A percentile compares a stretch with the other conserved stretches of the same genome.
Conservation (phyloP, 2,113 vertebrate genomes). For the Raja brachyura region DNA sequence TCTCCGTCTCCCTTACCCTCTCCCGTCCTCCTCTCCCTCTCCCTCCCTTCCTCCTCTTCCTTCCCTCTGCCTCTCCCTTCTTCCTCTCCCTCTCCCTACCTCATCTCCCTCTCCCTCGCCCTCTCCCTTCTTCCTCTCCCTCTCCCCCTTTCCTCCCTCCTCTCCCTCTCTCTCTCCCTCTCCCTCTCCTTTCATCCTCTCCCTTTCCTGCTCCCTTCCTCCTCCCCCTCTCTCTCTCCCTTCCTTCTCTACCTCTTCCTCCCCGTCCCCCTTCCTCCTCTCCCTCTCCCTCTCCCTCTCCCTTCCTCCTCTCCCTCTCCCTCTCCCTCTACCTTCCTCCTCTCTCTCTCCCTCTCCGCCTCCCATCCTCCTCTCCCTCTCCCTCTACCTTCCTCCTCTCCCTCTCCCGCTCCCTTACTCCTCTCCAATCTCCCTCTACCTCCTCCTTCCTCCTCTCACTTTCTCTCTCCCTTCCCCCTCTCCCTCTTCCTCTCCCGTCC, state of each 20-base stretch:
- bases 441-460: too few relatives aligned
- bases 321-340: too few relatives aligned
- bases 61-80: neutral
- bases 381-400: too few relatives aligned
- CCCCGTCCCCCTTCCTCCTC: neutral
- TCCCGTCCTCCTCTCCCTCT: neutral
- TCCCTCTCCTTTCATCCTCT: neutral
- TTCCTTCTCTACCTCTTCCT: neutral
- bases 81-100: neutral
- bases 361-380: too few relatives aligned
- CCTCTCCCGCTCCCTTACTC: neutral
- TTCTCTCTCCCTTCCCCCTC: too few relatives aligned
- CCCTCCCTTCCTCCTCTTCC: neutral
- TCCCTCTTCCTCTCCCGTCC: too few relatives aligned
- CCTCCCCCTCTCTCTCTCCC: too few relatives aligned
- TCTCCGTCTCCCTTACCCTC: neutral
- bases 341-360: too few relatives aligned
- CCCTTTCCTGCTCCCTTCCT: too few relatives aligned
- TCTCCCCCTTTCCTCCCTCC: neutral
- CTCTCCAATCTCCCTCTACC: neutral
- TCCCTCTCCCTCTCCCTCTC: too few relatives aligned
- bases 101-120: neutral
- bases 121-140: too few relatives aligned
- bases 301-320: too few relatives aligned
- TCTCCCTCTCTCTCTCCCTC: accelerated